Base-by-base conservation (phyloP, 2,113 vertebrate species). In the Macquaria australasica region DNA sequence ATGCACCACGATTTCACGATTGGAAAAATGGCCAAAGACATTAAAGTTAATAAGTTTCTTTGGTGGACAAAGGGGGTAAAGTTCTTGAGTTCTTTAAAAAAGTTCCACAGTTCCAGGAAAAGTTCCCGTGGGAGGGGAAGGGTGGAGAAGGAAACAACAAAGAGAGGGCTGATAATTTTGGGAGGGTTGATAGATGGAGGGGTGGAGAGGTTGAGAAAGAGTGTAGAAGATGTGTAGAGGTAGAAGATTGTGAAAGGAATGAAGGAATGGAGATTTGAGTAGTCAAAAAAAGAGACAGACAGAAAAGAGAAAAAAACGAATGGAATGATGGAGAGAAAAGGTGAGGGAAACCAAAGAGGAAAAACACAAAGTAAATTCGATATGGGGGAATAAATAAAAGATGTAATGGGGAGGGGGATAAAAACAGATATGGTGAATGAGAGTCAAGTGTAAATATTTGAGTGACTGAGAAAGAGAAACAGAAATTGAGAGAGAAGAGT, bases 381-480 rank as follows among this genome's bases (percentile, higher is more conserved):
- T 37, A 37, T 37, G 37, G 6, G 37, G 37, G 37, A 37, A 31
- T 1, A 18, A 15, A 18, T n/a, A 69, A 48, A 48, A 48, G 43
- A 23, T 14, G 51, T 12, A 55, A 67, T 2, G 7, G 70, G 8
- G 58, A 21, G 41, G 6, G 15, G 15, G 43, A 55, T 77, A 53
- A 71, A 51, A 25, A 63, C 23, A 41, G 63, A 58, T 59, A 76
- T 16, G 34, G 34, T 34, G 34, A 34, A 34, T 0, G 72, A 69
- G 76, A 56, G 45, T 15, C 64, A 86, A 71, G 48, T 28, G 39
- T 64, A 89, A 89, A 86, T 68, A 79, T 78, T 73, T 79, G 82
- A 67, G 59, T 43, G 72, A 82, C 14, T 34, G 76, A 71, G 50
- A 69, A 78, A 81, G 48, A 63, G n/a, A 86, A 82, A 88, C 63